phyloP scores from a whole-genome alignment of 1,140 invertebrate species.

The Helicoverpa zea region DNA sequence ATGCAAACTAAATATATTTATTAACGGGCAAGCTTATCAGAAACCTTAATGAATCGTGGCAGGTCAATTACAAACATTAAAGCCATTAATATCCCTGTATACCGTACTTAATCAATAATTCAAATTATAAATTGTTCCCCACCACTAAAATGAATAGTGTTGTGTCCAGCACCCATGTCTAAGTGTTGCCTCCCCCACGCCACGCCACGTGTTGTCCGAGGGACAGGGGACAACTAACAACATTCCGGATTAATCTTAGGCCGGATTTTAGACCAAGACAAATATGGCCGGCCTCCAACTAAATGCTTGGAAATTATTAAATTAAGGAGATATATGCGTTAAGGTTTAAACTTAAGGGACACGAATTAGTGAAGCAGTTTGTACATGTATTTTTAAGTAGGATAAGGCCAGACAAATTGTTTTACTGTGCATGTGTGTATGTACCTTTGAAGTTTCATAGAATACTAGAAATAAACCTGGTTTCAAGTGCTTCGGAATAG shows the following conservation, averaged over 20 bases:
- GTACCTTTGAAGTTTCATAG: no score
- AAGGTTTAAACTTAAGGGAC: constrained; percentile 32
- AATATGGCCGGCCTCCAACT: constrained; percentile 59
- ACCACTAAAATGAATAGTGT: constrained; percentile 35
- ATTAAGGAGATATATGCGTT: constrained; percentile 57
- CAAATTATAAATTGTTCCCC: constrained; percentile 26
- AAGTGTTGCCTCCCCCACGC: constrained; percentile 31
- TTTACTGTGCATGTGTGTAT: no score
- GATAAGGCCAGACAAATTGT: not conserved
- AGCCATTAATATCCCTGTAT: not conserved
- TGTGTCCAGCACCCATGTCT: constrained; percentile 39
- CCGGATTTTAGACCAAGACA: constrained; percentile 64
- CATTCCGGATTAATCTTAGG: constrained; percentile 65
- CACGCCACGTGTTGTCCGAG: constrained; percentile 30
- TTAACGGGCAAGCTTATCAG: not conserved
- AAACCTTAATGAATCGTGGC: not conserved
- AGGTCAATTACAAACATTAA: constrained; percentile 12
- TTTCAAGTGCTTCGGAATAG: no score
- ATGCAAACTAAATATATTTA: not conserved
- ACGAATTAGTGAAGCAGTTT: constrained; percentile 12
- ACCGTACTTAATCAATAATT: constrained; percentile 27
- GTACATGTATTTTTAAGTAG: not conserved
- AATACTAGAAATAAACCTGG: no score
- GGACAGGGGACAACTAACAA: constrained; percentile 54
- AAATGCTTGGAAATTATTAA: constrained; percentile 67